These are phyloP conservation scores for Microtus richardsoni DNA, from an alignment of 2,113 vertebrate genomes.

Conservation along the genomic window DNA sequence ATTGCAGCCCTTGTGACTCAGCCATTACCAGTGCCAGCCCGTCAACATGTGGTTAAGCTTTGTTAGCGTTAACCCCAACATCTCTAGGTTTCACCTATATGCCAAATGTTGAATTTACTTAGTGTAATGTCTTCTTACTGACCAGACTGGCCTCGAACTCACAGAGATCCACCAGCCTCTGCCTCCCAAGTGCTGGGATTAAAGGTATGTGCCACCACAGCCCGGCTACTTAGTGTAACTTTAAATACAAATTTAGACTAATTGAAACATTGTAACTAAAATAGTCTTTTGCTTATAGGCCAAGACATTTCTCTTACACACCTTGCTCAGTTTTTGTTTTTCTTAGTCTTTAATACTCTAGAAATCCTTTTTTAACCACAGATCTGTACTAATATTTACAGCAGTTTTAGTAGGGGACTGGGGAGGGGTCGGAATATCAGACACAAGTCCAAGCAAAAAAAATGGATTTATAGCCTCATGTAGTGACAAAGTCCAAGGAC, in stretches of 20 bases:
- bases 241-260: neutral
- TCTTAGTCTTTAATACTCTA: slow-evolving; percentile 27
- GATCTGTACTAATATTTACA: neutral
- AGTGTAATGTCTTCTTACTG: neutral
- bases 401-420: neutral
- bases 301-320: slow-evolving; percentile 13
- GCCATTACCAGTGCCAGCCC: neutral
- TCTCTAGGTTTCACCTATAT: slow-evolving; percentile 4
- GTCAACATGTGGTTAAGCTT: neutral
- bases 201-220: too few species aligned
- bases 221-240: neutral
- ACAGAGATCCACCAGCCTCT: too few species aligned
- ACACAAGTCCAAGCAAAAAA: slow-evolving; percentile 13
- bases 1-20: neutral
- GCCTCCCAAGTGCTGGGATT: too few species aligned
- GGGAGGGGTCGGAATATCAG: neutral
- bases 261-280: slow-evolving; percentile 24
- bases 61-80: neutral
- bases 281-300: neutral
- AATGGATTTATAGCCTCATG: neutral
- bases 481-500: neutral
- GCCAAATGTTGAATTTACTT: neutral
- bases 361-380: neutral
- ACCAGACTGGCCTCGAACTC: too few species aligned
- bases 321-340: slow-evolving; percentile 22